Evolutionary conservation across 2,797 vertebrate genomes (phyloP).

Genomic region (Huso huso): DNA sequence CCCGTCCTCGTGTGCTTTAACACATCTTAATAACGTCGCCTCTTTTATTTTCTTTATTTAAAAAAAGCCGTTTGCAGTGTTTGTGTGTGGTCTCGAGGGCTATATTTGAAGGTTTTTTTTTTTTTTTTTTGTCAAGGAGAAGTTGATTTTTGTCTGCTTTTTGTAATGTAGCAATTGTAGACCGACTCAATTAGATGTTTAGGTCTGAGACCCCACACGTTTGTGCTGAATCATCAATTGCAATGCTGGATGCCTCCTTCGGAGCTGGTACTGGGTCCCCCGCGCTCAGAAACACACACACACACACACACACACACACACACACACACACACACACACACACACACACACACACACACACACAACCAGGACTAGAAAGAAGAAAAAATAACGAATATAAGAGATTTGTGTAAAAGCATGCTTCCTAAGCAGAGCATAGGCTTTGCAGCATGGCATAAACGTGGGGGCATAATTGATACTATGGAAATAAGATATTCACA

Average conservation of each 20-base stretch:
- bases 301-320: too few relatives aligned
- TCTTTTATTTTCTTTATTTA: not conserved
- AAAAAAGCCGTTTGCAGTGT: slow-evolving; percentile 36
- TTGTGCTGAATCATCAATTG: slow-evolving; percentile 32
- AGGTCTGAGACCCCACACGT: slow-evolving; percentile 51
- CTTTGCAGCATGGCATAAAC: slow-evolving; percentile 13
- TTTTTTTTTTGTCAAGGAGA: slow-evolving; percentile 27
- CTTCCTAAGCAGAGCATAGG: slow-evolving; percentile 31
- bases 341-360: too few relatives aligned
- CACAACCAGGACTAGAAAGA: too few relatives aligned
- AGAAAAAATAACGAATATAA: too few relatives aligned
- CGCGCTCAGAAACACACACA: not conserved
- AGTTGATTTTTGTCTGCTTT: slow-evolving; percentile 29
- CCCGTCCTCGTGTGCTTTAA: not conserved
- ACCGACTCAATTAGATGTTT: slow-evolving; percentile 51
- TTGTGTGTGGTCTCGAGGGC: slow-evolving; percentile 52
- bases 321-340: too few relatives aligned
- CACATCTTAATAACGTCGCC: not conserved
- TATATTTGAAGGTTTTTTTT: slow-evolving; percentile 21
- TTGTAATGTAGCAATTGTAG: slow-evolving; percentile 45
- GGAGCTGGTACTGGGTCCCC: slow-evolving; percentile 32
- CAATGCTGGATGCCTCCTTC: slow-evolving; percentile 32
- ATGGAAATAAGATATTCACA: slow-evolving; percentile 61
- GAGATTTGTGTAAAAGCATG: too few relatives aligned
- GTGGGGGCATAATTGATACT: slow-evolving; percentile 38